Conservation (phyloP, 2,113 vertebrate species). For the Brachirus orientalis region DNA sequence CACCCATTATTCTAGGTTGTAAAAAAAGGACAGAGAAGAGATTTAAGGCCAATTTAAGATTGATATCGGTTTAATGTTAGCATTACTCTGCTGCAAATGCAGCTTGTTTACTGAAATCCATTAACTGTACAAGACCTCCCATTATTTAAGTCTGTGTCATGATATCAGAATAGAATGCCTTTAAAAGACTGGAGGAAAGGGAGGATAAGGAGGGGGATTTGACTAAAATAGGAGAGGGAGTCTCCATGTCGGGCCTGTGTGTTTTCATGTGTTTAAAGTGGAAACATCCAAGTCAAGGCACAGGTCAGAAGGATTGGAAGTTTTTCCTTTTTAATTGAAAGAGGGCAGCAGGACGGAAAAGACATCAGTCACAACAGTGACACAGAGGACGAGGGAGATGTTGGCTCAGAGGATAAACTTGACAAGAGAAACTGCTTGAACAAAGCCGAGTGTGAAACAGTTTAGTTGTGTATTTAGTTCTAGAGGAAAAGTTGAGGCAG, state of each 20-base stretch:
- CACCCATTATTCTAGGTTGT: neutral
- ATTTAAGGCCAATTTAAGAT: constrained; percentile 41
- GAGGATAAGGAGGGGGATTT: constrained; percentile 57
- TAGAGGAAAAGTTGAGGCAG: constrained; percentile 10
- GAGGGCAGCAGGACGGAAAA: constrained; percentile 69
- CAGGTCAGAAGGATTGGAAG: constrained; percentile 68
- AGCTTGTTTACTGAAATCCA: constrained; percentile 34
- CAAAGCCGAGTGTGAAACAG: constrained; percentile 27
- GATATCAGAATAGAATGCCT: constrained; percentile 57
- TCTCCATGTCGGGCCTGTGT: constrained; percentile 42
- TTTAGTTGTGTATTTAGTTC: constrained; percentile 32
- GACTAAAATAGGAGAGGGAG: constrained; percentile 79
- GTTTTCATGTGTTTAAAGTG: constrained; percentile 75
- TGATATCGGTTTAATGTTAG: constrained; percentile 14
- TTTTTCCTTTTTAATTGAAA: constrained; percentile 72
- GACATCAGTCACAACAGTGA: constrained; percentile 74
- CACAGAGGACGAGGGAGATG: constrained; percentile 30
- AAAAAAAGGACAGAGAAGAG: constrained; percentile 18
- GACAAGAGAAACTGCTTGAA: constrained; percentile 31
- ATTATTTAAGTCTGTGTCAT: constrained; percentile 39
- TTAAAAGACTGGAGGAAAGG: constrained; percentile 65
- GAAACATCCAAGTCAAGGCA: constrained; percentile 74
- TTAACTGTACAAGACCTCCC: constrained; percentile 25
- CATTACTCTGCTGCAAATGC: constrained; percentile 24
- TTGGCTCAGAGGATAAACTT: constrained; percentile 15